Evolutionary conservation across 2,113 vertebrate genomes (phyloP).

Genomic region (Morone saxatilis): DNA sequence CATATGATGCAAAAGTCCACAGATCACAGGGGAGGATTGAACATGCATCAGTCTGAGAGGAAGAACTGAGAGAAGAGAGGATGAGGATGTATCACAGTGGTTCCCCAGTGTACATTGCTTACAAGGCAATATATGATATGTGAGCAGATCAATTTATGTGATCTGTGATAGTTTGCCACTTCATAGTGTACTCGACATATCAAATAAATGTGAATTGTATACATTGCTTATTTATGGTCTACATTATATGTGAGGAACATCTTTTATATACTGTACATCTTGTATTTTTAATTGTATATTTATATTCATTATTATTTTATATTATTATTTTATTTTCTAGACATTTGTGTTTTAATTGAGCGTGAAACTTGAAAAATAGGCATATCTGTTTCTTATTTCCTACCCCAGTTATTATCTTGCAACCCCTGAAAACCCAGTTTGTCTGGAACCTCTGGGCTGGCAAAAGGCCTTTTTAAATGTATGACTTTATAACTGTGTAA

Average conservation of each 20-base stretch:
- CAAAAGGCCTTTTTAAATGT: background rate
- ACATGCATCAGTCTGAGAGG: background rate
- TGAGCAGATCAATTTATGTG: background rate
- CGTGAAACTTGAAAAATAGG: too few relatives aligned
- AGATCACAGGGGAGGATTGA: background rate
- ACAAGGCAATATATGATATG: background rate
- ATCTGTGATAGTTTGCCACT: background rate
- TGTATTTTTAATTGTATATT: background rate
- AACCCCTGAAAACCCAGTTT: background rate
- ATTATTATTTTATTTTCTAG: background rate
- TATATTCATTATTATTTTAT: background rate
- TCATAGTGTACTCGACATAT: background rate
- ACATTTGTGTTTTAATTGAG: too few relatives aligned
- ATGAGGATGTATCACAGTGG: background rate
- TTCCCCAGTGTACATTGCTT: background rate
- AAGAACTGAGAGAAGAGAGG: background rate
- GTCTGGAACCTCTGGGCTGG: background rate
- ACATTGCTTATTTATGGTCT: background rate
- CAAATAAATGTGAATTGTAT: background rate
- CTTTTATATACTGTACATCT: background rate
- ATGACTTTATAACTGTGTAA: background rate
- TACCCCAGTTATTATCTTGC: background rate
- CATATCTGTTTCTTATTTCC: background rate
- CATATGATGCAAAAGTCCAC: background rate
- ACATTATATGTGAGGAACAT: background rate